phyloP scores from a whole-genome alignment of 2,888 invertebrate genomes.

The Lepeophtheirus nordmannii region DNA sequence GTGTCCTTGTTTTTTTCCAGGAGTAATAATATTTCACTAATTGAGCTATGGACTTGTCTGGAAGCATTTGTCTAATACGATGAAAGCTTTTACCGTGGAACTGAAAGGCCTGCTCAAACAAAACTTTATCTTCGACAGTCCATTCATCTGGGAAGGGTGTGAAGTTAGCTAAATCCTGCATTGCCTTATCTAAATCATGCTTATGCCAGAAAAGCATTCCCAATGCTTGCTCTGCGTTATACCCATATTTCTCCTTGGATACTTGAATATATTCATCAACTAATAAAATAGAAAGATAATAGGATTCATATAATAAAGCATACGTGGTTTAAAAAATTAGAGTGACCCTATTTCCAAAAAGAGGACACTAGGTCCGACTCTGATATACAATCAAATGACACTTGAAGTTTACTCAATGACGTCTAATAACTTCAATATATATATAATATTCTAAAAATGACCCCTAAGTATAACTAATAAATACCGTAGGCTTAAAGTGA shows the following conservation, averaged over 20 bases:
- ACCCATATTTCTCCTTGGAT: conserved; percentile 91
- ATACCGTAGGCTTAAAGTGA: no score
- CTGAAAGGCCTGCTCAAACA: conserved; percentile 95
- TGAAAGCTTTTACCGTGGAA: conserved; percentile 97
- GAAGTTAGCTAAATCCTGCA: conserved; percentile 84
- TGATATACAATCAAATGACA: no score
- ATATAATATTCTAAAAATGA: no score
- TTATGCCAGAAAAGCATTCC: conserved; percentile 98
- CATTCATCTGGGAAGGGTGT: conserved; percentile 95
- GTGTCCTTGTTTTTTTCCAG: conserved; percentile 88
- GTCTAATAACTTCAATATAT: no score
- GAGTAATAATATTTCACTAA: conserved; percentile 94
- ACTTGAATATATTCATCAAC: conserved; percentile 88
- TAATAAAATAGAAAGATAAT: conserved; percentile 37
- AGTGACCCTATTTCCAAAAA: neutral
- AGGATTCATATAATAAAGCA: neutral
- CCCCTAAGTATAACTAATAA: no score
- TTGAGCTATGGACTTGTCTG: conserved; percentile 88
- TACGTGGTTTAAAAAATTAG: neutral
- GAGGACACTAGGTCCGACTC: neutral
- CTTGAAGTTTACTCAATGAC: no score
- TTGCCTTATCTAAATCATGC: conserved; percentile 80
- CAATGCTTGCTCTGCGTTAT: conserved; percentile 89
- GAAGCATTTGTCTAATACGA: conserved; percentile 89
- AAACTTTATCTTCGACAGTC: conserved; percentile 92